Evolutionary conservation across 2,797 vertebrate species (phyloP), one percentile per base, ranked within the genome.

Genomic region (Pangasius macronema): DNA sequence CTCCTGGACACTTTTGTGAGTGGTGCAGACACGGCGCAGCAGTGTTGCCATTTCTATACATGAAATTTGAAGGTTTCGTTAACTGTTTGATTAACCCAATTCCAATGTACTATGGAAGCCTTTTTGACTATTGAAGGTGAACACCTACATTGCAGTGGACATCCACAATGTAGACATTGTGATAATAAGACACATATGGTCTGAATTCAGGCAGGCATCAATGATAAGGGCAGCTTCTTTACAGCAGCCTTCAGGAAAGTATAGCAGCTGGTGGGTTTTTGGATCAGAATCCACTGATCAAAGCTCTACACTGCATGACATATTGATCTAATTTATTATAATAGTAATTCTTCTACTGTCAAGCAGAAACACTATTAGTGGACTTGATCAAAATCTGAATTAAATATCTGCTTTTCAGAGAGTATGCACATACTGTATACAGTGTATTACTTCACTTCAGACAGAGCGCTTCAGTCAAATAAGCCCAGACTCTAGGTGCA

Each of bases 1-100:
- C 59, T 77, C 24, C 57, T 63, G 55, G 24, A 68, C 83, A 75
- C 36, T 81, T 70, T 86, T 24, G 68, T 73, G 18, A 39, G 13
- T 59, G 30, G 6, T 27, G 30, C 20, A 70, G 55, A 57, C 24
- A n/a, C n/a, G n/a, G n/a, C n/a, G n/a, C n/a, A 57, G 51, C 49
- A 53, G 11, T 53, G 30, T n/a, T 16, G 24, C 39, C 22, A 70
- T 36, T 59, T 82, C n/a, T 51, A 20, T 10, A 36, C 20, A 10
- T 42, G 27, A 65, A 53, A 53, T 65, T 20, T 65, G 46, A 51
- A 65, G 27, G 3, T 65, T 46, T 46, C 1, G 1, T 49, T 46
- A 65, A 82, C 16, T n/a, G 2, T 82, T 82, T 82, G 9, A 49
- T 63, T n/a, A 63, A 81, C 11, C 33, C 55, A 81, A 39, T 24